These are phyloP conservation scores for Chroicocephalus ridibundus DNA, from an alignment of 2,113 vertebrate species.

Conservation along the genomic window DNA sequence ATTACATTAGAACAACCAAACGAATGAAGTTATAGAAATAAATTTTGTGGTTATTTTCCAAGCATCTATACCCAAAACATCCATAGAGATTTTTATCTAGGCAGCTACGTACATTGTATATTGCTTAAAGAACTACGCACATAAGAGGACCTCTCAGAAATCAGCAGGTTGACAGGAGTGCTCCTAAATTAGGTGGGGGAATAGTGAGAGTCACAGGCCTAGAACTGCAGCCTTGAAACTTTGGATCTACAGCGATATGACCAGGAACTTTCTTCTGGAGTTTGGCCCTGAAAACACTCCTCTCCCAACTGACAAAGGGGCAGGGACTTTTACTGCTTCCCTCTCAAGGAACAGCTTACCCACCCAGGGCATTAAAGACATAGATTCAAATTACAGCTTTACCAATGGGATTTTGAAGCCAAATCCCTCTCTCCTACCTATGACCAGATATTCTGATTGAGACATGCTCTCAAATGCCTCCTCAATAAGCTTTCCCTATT, in stretches of 20 bases:
- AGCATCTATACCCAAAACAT: neutral
- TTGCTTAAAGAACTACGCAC: neutral
- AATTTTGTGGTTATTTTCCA: neutral
- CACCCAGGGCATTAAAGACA: neutral
- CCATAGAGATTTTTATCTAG: neutral
- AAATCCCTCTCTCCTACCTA: neutral
- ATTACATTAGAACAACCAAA: neutral
- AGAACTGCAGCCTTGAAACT: neutral
- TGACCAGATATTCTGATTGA: fast-evolving
- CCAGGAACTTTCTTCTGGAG: neutral
- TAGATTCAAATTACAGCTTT: neutral
- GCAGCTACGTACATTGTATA: neutral
- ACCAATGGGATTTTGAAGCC: neutral
- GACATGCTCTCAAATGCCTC: neutral
- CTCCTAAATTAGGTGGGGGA: neutral
- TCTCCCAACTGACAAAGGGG: neutral
- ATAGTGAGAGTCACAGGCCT: neutral
- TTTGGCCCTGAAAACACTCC: neutral
- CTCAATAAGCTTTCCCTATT: neutral
- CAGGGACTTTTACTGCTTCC: neutral
- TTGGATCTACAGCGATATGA: neutral
- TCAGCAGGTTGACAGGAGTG: neutral
- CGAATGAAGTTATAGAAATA: neutral
- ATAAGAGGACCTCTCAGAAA: neutral
- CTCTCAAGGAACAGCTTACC: neutral